Percentiles rank a stretch among this genome's conserved stretches.
phyloP scores from a whole-genome alignment of 2,888 invertebrate species.

The Lutraria lutraria region DNA sequence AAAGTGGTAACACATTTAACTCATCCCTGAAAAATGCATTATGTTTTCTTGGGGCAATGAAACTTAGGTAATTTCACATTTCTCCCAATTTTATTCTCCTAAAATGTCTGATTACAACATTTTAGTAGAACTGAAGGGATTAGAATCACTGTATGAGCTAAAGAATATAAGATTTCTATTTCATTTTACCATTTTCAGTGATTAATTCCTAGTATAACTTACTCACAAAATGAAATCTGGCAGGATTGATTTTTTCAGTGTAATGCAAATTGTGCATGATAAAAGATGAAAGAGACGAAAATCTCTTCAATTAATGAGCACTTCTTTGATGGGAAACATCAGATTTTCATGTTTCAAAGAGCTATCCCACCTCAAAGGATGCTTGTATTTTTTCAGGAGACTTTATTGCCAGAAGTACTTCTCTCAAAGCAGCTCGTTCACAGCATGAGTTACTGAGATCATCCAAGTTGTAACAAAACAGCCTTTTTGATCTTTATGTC shows the following conservation, averaged over 20 bases:
- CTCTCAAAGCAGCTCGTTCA: slow-evolving; percentile 42
- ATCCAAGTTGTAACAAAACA: slow-evolving; percentile 51
- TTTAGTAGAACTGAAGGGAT: slow-evolving; percentile 22
- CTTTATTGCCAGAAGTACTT: slow-evolving; percentile 59
- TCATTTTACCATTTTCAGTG: slow-evolving; percentile 44
- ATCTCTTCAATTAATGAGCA: slow-evolving; percentile 65
- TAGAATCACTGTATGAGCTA: slow-evolving; percentile 31
- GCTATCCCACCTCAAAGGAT: slow-evolving; percentile 69
- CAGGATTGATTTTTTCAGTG: slow-evolving; percentile 61
- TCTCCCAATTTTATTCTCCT: slow-evolving; percentile 10
- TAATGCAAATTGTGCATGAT: slow-evolving; percentile 72
- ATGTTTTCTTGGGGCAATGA: slow-evolving; percentile 13
- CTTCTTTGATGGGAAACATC: slow-evolving; percentile 65
- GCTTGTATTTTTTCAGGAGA: slow-evolving; percentile 53
- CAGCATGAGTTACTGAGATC: slow-evolving; percentile 57
- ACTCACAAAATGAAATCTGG: slow-evolving; percentile 35
- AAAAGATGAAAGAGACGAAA: slow-evolving; percentile 67
- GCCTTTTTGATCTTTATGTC: slow-evolving; percentile 62
- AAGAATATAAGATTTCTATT: slow-evolving; percentile 48
- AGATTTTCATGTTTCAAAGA: slow-evolving; percentile 68
- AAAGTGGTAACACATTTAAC: slow-evolving; percentile 25
- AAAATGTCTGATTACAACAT: slow-evolving; percentile 12
- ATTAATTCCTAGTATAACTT: slow-evolving; percentile 46
- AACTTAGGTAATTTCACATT: slow-evolving; percentile 19
- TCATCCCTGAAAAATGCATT: not conserved